Base-by-base conservation (phyloP, 2,888 invertebrate genomes). In the Drosophila atroscutellata region DNA sequence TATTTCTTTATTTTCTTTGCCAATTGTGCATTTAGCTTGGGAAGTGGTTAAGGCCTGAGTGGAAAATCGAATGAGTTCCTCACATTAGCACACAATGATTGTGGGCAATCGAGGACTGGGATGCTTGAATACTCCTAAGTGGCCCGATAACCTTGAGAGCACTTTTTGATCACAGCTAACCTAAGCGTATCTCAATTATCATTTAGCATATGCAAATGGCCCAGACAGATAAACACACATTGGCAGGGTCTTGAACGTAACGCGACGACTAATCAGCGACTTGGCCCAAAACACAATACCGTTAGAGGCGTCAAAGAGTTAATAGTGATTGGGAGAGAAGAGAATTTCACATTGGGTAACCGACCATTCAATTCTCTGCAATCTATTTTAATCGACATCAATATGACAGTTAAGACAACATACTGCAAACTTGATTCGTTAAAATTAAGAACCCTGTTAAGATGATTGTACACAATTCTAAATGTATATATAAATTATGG, bases 181-280 rank as follows among this genome's bases (percentile, higher is more conserved):
- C 65, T 26, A n/a, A 18, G 32, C 57, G 28, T 50, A 54, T 24
- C 63, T 59, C 72, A 76, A 80, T 80, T 72, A 75, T 80, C 73
- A 76, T 73, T 74, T 58, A 45, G 62, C 42, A 68, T 85, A 86
- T 86, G 85, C 85, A 86, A 89, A 86, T 86, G 52, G 34, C 64
- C 84, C 85, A 86, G 85, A 86, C 85, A 87, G 85, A 89, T 86
- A 86, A 86, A 89, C 82, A 86, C 68, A 86, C 68, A 89, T 73
- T 72, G 50, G 30, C 73, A 20, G 32, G 54, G 50, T 71, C 62
- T 59, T 63, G 62, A 72, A 69, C 55, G 57, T 58, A 71, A 75
- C 65, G 66, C 57, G 69, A 28, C 70, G 54, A 50, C 49, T 69
- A 64, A 69, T 56, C 54, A 75, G 69, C 60, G 61, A 57, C 55